Evolutionary conservation across 2,888 invertebrate genomes (phyloP).

Genomic region (Lottia scabra): DNA sequence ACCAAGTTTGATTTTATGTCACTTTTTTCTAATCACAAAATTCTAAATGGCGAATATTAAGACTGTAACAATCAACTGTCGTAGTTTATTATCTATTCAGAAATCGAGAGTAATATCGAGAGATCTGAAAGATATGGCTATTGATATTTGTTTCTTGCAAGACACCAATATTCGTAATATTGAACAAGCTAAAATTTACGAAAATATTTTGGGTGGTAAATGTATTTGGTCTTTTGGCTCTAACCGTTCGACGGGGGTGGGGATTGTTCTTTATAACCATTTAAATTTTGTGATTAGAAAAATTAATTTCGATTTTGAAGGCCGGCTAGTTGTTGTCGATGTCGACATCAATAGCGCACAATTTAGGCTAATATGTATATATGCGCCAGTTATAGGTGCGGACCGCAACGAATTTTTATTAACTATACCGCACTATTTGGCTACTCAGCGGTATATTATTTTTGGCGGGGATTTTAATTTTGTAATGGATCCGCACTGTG

Average conservation of each 20-base stretch:
- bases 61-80: neutral
- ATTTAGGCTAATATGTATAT: neutral
- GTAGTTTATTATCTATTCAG: neutral
- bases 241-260: neutral
- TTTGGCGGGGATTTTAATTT: neutral
- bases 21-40: neutral
- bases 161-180: neutral
- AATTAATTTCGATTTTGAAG: slow-evolving; percentile 1
- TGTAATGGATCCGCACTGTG: neutral
- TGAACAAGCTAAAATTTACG: neutral
- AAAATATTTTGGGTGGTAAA: neutral
- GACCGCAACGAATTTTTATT: neutral
- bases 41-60: neutral
- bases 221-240: slow-evolving; percentile 3
- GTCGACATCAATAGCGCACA: neutral
- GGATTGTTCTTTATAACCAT: neutral
- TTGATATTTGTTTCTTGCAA: neutral
- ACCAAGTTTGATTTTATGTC: neutral
- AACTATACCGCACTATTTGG: neutral
- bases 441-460: neutral
- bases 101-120: neutral
- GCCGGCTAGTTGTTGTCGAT: neutral
- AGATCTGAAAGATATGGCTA: neutral
- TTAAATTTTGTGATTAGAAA: slow-evolving; percentile 1
- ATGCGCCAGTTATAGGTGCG: neutral